phyloP scores from a whole-genome alignment of 1,140 invertebrate species.

The Drosophila takahashii region DNA sequence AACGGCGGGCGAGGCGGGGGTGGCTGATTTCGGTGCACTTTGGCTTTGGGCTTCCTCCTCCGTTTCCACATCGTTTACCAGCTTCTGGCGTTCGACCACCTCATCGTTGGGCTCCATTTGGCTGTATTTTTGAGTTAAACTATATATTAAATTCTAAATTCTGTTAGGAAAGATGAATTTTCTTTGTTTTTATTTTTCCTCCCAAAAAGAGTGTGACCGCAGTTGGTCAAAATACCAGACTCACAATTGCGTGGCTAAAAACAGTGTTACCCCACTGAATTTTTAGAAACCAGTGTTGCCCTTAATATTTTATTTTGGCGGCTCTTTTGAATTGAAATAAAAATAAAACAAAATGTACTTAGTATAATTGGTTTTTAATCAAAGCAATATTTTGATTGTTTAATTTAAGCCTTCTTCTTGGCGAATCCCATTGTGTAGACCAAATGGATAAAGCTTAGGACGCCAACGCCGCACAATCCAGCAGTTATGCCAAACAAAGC shows the following conservation, averaged over 20 bases:
- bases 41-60: slow-evolving; percentile 78
- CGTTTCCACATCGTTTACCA: slow-evolving; percentile 80
- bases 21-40: slow-evolving; percentile 74
- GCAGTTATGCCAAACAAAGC: slow-evolving; percentile 75
- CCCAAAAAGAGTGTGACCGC: slow-evolving; percentile 17
- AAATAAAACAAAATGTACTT: background rate
- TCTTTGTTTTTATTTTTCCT: slow-evolving; percentile 61
- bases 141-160: slow-evolving; percentile 19
- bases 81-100: slow-evolving; percentile 80
- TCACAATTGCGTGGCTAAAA: background rate
- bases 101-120: slow-evolving; percentile 83
- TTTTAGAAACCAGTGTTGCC: slow-evolving; percentile 6
- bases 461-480: slow-evolving; percentile 74
- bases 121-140: slow-evolving; percentile 5
- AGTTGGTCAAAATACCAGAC: background rate
- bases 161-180: slow-evolving; percentile 15
- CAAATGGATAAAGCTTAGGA: slow-evolving; percentile 72
- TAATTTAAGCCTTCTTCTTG: slow-evolving; percentile 77
- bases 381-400: background rate
- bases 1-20: slow-evolving; percentile 73
- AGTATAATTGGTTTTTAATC: slow-evolving; percentile 27
- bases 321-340: background rate
- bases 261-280: background rate
- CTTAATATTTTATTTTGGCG: slow-evolving; percentile 1
- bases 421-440: slow-evolving; percentile 78